Evolutionary conservation across 2,888 invertebrate genomes (phyloP), one percentile per base, ranked within the genome.

Genomic region (Hoplodrina blanda): DNA sequence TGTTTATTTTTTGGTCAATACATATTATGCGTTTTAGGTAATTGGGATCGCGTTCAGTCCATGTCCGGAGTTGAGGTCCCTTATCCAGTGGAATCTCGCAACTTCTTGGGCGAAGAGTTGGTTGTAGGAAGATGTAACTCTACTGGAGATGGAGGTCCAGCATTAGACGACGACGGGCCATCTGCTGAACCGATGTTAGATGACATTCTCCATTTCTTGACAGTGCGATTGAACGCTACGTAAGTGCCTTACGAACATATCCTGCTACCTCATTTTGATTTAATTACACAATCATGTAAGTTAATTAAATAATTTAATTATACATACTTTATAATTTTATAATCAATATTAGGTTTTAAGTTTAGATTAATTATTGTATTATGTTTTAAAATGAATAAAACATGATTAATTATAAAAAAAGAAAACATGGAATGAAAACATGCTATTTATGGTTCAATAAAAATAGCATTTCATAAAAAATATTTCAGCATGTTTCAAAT

Each of bases 71-170:
- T 95, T 17, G 85, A 91, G 33, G 61, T 83, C 0, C 94, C 94
- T 0, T 93, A 92, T 65, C 93, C 95, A 11, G 92, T 92, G 2
- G 96, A 96, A 78, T 91, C 91, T 4, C 89, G 96, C 0, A 93
- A 91, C 57, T 94, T 96, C 66, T 84, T 94, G 49, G 93, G 94
- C 0, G 95, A 95, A 72, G 86, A 89, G 57, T 56, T 96, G 57
- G 87, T 94, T 37, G 93, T 96, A 49, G 97, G 97, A 4, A 90
- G 95, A 17, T 96, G 96, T 44, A 96, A 95, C 82, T 93, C 92
- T 5, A 91, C 93, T 0, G 91, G 88, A 0, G 92, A 93, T n/a
- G 93, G 91, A 0, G 76, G 87, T 1, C 86, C 89, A 1, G 84
- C 89, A 0, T 85, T 92, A 4, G 96, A 96, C 13, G 93, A 95